Conservation (phyloP, 2,888 invertebrate species). For the Didymodactylos carnosus region DNA sequence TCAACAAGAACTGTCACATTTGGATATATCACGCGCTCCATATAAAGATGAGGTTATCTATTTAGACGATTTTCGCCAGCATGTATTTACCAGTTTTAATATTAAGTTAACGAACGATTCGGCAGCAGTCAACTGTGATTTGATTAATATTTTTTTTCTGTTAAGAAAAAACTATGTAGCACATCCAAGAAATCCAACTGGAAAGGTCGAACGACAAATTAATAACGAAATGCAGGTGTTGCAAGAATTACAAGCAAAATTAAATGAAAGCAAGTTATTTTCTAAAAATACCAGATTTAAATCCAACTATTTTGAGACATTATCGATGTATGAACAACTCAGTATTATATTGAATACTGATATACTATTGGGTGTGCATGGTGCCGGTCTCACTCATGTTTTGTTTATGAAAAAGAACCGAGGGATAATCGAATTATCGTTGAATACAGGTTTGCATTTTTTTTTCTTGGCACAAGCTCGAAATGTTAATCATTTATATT, state of each 20-base stretch:
- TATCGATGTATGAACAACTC: slow-evolving; percentile 24
- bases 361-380: slow-evolving; percentile 32
- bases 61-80: not conserved
- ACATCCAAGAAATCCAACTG: slow-evolving; percentile 29
- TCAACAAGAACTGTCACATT: not conserved
- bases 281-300: slow-evolving; percentile 17
- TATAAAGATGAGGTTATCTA: no score
- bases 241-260: slow-evolving; percentile 15
- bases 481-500: no score
- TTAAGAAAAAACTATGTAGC: slow-evolving; percentile 30
- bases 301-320: slow-evolving; percentile 24
- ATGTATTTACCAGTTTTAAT: not conserved
- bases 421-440: slow-evolving; percentile 26
- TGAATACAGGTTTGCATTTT: no score
- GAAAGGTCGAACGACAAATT: slow-evolving; percentile 26
- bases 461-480: no score
- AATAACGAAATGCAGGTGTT: slow-evolving; percentile 28
- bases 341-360: slow-evolving; percentile 22
- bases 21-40: not conserved
- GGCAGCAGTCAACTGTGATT: slow-evolving; percentile 20
- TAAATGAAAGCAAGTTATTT: no score
- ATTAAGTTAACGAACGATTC: no score
- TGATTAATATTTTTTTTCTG: slow-evolving; percentile 23
- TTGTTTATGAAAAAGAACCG: slow-evolving; percentile 24
- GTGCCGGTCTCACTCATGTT: slow-evolving; percentile 28